phyloP scores from a whole-genome alignment of 2,888 invertebrate genomes.

The Leucoma salicis region DNA sequence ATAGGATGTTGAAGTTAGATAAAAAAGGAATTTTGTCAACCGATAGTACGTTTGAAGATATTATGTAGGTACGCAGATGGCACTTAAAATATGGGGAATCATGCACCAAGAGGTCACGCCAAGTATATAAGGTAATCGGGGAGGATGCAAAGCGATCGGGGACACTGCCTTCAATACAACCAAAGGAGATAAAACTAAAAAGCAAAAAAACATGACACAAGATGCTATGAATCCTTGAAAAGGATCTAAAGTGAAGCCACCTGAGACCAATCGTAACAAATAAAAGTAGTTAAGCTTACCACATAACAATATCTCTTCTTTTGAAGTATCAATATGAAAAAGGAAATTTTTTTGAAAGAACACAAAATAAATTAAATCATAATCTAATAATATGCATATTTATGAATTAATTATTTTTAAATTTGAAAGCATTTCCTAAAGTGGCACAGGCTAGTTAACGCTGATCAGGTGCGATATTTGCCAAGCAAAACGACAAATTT shows the following conservation, averaged over 20 bases:
- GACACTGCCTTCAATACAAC: conserved; percentile 82
- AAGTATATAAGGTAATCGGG: conserved; percentile 69
- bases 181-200: conserved; percentile 71
- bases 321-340: conserved; percentile 51
- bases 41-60: conserved; percentile 43
- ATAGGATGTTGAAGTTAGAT: conserved; percentile 44
- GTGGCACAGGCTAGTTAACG: conserved; percentile 53
- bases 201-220: conserved; percentile 66
- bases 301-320: conserved; percentile 55
- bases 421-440: conserved; percentile 61
- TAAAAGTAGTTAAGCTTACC: conserved; percentile 62
- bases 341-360: conserved; percentile 47
- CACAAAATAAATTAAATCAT: conserved; percentile 50
- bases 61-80: conserved; percentile 49
- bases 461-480: conserved; percentile 37
- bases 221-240: conserved; percentile 55
- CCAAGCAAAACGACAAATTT: conserved; percentile 3
- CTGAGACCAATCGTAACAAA: conserved; percentile 47
- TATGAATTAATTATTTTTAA: conserved; percentile 42
- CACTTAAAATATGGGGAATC: conserved; percentile 66
- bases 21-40: conserved; percentile 48
- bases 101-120: conserved; percentile 83
- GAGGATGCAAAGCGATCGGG: conserved; percentile 81
- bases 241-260: conserved; percentile 61
- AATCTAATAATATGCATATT: conserved; percentile 49